These are phyloP conservation scores for Sarotherodon lohbergeri DNA, from an alignment of 2,113 vertebrate genomes.

Conservation along the genomic window DNA sequence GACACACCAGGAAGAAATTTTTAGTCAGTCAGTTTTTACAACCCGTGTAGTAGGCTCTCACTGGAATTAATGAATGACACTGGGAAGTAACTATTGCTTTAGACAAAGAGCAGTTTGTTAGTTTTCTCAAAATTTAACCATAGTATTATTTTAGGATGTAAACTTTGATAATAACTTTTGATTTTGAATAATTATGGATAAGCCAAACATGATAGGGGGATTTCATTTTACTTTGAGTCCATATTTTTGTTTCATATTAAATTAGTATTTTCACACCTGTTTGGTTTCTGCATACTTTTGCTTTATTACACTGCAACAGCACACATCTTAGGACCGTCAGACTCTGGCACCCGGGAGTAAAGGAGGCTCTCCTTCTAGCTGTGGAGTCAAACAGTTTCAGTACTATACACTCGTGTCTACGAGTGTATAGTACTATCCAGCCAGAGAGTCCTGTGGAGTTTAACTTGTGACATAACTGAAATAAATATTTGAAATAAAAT, in stretches of 20 bases:
- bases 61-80: neutral
- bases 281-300: neutral
- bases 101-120: neutral
- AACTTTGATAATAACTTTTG: neutral
- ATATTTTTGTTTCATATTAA: neutral
- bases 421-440: neutral
- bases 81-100: neutral
- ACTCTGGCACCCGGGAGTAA: neutral
- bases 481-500: neutral
- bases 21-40: neutral
- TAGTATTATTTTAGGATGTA: neutral
- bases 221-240: neutral
- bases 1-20: neutral
- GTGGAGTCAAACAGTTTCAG: neutral
- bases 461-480: neutral
- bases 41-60: neutral
- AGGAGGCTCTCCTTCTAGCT: neutral
- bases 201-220: neutral
- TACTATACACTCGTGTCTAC: neutral
- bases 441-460: neutral
- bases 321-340: neutral
- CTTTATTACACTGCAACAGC: neutral
- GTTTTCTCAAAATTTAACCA: neutral
- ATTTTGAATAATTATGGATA: neutral
- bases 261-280: neutral